Conservation (phyloP, 2,113 vertebrate species). For the Tichodroma muraria region DNA sequence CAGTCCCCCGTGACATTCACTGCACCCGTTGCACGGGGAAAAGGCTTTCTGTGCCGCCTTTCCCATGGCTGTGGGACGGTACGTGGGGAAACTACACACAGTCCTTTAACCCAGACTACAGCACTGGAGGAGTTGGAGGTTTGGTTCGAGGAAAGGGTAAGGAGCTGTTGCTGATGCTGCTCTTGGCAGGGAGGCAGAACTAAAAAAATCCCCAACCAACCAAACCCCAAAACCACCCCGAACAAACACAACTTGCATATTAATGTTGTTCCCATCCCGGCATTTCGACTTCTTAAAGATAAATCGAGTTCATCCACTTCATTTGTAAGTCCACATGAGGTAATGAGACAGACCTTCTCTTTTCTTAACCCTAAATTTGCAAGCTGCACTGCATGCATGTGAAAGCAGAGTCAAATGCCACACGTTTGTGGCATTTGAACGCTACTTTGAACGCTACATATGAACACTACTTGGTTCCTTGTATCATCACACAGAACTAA, state of each 20-base stretch:
- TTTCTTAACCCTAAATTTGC: not conserved
- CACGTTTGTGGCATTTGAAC: too few relatives aligned
- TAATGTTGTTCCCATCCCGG: not conserved
- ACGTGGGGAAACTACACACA: rapidly evolving
- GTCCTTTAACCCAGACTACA: not conserved
- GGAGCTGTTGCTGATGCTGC: not conserved
- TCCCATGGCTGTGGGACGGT: not conserved
- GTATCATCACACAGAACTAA: not conserved
- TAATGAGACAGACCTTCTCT: not conserved
- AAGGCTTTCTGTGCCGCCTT: not conserved
- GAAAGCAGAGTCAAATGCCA: not conserved
- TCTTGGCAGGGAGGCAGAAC: not conserved
- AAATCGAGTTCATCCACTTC: not conserved
- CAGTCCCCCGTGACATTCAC: rapidly evolving
- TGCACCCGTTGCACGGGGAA: rapidly evolving
- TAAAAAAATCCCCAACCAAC: not conserved
- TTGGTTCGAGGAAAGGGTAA: not conserved
- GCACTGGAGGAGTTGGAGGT: rapidly evolving
- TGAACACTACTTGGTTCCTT: not conserved
- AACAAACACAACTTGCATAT: not conserved
- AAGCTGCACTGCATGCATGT: rapidly evolving
- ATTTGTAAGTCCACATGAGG: not conserved
- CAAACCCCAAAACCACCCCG: not conserved
- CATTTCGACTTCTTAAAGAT: not conserved
- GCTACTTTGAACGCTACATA: too few relatives aligned